Evolutionary conservation across 2,797 vertebrate genomes (phyloP).

Genomic region (Enteromius thamalakanensis): DNA sequence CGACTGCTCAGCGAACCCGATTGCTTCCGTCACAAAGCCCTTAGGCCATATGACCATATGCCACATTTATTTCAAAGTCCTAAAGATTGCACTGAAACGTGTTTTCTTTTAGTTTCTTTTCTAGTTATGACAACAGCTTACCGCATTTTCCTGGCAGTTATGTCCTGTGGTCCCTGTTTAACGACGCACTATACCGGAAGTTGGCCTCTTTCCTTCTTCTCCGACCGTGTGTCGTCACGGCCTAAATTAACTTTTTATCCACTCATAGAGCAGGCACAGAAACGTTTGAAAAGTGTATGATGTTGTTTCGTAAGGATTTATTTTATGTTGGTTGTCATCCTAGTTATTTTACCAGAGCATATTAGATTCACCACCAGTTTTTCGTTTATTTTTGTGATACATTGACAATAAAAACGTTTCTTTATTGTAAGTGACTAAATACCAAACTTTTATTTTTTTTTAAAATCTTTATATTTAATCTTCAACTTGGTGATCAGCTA

Average conservation of each 20-base stretch:
- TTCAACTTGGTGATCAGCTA: not conserved
- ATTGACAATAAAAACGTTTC: not conserved
- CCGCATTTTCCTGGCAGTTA: slow-evolving; percentile 72
- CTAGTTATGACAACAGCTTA: slow-evolving; percentile 27
- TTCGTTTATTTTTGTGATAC: not conserved
- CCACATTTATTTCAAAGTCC: slow-evolving; percentile 10
- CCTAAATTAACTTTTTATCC: slow-evolving; percentile 47
- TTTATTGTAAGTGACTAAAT: not conserved
- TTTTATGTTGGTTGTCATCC: not conserved
- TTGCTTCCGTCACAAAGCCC: slow-evolving; percentile 14
- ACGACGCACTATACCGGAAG: slow-evolving; percentile 73
- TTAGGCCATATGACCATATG: slow-evolving; percentile 2
- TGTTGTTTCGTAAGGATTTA: not conserved
- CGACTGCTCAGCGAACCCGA: slow-evolving; percentile 37
- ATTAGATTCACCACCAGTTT: not conserved
- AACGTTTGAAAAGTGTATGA: slow-evolving; percentile 23
- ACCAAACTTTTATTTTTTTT: not conserved
- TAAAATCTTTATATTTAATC: not conserved
- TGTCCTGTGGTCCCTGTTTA: slow-evolving; percentile 53
- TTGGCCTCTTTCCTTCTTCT: slow-evolving; percentile 46
- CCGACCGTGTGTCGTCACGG: slow-evolving; percentile 41
- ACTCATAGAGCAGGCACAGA: slow-evolving; percentile 38
- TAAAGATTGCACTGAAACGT: not conserved
- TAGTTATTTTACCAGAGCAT: too few relatives aligned
- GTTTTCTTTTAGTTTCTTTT: not conserved